Evolutionary conservation across 2,113 vertebrate genomes (phyloP).

Genomic region (Pomatorhinus ruficollis): DNA sequence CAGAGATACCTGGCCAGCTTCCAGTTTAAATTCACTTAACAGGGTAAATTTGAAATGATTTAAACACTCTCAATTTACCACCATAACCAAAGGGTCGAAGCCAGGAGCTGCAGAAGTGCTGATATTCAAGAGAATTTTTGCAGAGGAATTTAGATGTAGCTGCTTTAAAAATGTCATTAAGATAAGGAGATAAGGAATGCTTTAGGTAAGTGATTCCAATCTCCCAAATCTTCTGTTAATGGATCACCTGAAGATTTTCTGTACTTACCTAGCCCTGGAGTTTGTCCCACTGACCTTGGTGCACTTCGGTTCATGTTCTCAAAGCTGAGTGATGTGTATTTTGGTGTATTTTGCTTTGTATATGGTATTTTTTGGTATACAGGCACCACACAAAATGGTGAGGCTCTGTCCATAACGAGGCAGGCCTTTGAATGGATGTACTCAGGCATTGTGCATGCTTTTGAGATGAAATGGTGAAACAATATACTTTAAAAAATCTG

Average conservation of each 20-base stretch:
- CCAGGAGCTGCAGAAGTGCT: not conserved
- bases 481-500: not conserved
- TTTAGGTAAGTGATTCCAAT: not conserved
- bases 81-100: not conserved
- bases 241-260: not conserved
- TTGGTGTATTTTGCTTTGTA: not conserved
- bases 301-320: not conserved
- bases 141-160: not conserved
- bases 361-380: not conserved
- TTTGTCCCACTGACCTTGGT: not conserved
- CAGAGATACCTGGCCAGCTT: not conserved
- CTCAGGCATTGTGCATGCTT: not conserved
- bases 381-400: not conserved
- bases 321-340: not conserved
- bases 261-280: not conserved
- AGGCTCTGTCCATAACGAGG: fast-evolving
- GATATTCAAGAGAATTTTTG: not conserved
- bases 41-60: constrained; percentile 25
- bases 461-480: not conserved
- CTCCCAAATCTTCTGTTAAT: not conserved
- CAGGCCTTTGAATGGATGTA: not conserved
- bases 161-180: not conserved
- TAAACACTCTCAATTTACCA: constrained; percentile 20
- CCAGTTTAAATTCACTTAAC: constrained; percentile 26
- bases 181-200: not conserved